Evolutionary conservation across 2,113 vertebrate genomes (phyloP), one percentile per base, ranked within the genome.

Genomic region (Takifugu flavidus): DNA sequence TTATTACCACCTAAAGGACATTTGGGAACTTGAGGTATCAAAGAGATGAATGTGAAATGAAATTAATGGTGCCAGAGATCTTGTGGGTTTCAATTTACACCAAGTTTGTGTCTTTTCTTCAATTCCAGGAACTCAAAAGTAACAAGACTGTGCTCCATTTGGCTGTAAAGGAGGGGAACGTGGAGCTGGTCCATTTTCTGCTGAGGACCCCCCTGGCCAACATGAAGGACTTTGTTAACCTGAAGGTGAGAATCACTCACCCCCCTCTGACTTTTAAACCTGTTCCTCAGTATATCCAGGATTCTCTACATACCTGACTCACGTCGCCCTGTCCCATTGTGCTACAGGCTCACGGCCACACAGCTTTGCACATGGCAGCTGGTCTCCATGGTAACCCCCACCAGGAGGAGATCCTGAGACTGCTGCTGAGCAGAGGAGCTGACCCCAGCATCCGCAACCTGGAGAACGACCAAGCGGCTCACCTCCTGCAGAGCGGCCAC

Each of bases 301-400:
- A 11, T 11, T 10, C 34, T 11, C 3, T 45, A 45, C 20, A 11
- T 11, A 8, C 4, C 26, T 53, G 25, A 28, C 6, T 69, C 50
- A 63, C 49, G 34, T 43, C 46, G 44, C 56, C 52, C 62, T 27
- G 13, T 13, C 50, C 13, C 25, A 8, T 52, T 62, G 39, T 25
- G 6, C 44, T 12, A 34, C 63, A 96, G 95, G 95, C 95, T 25
- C 94, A 96, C 0, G 95, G 95, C 28, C 94, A 96, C 87, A 96
- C 95, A 0, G 94, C 93, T 3, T 86, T 96, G 58, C 95, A 96
- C 86, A 96, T 96, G 94, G 95, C 95, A 0, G 94, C 95, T 0
- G 94, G 94, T 60, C 91, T 96, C 46, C 93, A 93, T 27, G 84
- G 88, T 6, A 91, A 87, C 65, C 87, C 77, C 0, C 67, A 88